These are phyloP conservation scores for Liparis tanakae DNA, from an alignment of 2,797 vertebrate species.

Conservation along the genomic window DNA sequence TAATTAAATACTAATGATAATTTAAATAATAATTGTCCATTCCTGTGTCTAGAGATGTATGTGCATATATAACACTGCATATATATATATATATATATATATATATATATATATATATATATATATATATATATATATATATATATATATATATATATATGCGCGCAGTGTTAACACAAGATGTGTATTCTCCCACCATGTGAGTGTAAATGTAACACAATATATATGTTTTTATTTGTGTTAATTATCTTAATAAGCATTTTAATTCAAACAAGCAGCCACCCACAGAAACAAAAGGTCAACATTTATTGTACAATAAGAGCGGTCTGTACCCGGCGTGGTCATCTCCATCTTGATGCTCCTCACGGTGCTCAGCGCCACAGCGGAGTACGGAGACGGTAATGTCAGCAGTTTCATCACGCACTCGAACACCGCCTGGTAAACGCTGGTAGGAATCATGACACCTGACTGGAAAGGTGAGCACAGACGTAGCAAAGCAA, in stretches of 20 bases:
- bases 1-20: too few species aligned
- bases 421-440: conserved; percentile 77
- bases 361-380: conserved; percentile 83
- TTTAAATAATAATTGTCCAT: too few species aligned
- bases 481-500: conserved; percentile 8
- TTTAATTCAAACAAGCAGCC: not conserved
- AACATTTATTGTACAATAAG: not conserved
- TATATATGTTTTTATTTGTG: not conserved
- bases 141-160: too few species aligned
- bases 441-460: conserved; percentile 79
- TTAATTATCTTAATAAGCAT: not conserved
- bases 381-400: conserved; percentile 85
- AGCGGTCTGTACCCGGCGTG: conserved; percentile 83
- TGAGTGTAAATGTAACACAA: not conserved
- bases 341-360: conserved; percentile 83
- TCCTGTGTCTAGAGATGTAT: too few species aligned
- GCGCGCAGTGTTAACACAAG: not conserved
- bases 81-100: too few species aligned
- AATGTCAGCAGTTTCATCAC: conserved; percentile 85
- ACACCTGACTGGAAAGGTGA: conserved; percentile 77
- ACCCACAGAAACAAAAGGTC: too few species aligned
- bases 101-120: too few species aligned
- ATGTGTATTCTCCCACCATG: not conserved
- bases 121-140: too few species aligned
- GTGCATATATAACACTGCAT: too few species aligned